Base-by-base conservation (phyloP, 2,888 invertebrate species). In the Lithophane socia region DNA sequence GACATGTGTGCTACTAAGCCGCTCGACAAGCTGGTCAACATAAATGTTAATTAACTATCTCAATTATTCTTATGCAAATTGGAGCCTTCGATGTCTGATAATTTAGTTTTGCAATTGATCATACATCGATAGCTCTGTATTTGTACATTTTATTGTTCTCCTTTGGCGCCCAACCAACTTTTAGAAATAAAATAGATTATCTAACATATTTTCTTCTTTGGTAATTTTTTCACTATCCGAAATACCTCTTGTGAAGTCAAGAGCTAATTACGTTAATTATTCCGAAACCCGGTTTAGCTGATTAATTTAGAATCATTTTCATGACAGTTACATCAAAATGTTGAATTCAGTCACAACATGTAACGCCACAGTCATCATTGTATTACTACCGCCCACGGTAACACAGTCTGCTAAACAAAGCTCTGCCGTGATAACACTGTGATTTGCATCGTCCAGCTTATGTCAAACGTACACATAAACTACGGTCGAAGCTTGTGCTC, bases 341-440 rank as follows among this genome's bases (percentile, higher is more conserved):
- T 37, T 54, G 18, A 47, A 44, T 44, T 64, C n/a, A 42, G 42
- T 64, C 4, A 9, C 4, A 18, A 37, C 42, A 52, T 18, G 37
- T 64, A 56, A 29, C 13, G 42, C 49, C 60, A 16, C 52, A 70
- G 10, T 24, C 21, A 61, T 54, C 44, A 58, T 58, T 44, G 18
- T 16, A 29, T 52, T 12, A 71, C 10, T 16, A 8, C 24, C 9
- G 24, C 10, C 29, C 24, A 21, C n/a, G 24, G 7, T 9, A 18
- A 44, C 29, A 68, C 37, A 49, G 68, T 24, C 44, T 21, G n/a
- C 64, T 58, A 70, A 69, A 74, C 75, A 70, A 84, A 58, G 75
- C 65, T 70, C 29, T 21, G 37, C 16, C 8, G 16, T 44, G 63
- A 84, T 80, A 85, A 75, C 71, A 64, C 52, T 76, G 71, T 68